Conservation (phyloP, 2,888 invertebrate genomes). For the Onthophagus sagittarius region DNA sequence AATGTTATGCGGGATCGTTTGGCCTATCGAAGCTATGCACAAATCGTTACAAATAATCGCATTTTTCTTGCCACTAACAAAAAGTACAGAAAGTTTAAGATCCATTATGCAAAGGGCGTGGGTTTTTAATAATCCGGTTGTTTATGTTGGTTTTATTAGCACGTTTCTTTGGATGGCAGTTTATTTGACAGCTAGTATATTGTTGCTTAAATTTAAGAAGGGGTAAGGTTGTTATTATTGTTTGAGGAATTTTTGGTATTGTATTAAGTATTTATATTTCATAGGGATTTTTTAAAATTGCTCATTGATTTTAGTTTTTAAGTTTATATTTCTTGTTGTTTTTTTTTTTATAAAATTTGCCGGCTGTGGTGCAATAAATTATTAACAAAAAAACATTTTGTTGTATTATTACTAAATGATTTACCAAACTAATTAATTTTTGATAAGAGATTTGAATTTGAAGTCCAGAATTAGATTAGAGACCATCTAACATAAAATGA, state of each 20-base stretch:
- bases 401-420: not conserved
- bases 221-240: conserved; percentile 19
- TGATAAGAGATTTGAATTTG: too few relatives aligned
- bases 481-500: too few relatives aligned
- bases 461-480: too few relatives aligned
- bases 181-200: conserved; percentile 68
- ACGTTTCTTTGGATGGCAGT: conserved; percentile 75
- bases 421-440: too few relatives aligned
- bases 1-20: conserved; percentile 85
- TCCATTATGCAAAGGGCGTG: conserved; percentile 82
- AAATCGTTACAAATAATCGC: conserved; percentile 58
- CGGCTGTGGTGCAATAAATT: not conserved
- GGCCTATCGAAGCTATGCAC: conserved; percentile 95
- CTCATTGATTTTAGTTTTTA: not conserved
- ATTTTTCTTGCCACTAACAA: conserved; percentile 77
- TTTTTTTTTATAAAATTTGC: not conserved
- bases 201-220: conserved; percentile 79
- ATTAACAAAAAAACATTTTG: not conserved
- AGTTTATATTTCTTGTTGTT: not conserved
- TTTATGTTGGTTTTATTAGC: conserved; percentile 79
- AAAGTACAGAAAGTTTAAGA: conserved; percentile 83
- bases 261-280: not conserved
- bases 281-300: not conserved
- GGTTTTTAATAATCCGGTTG: conserved; percentile 64
- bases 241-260: not conserved